Percentiles rank a stretch among this genome's conserved stretches.
Evolutionary conservation across 2,888 invertebrate species (phyloP).

Genomic region (Catotricha subobsoleta): DNA sequence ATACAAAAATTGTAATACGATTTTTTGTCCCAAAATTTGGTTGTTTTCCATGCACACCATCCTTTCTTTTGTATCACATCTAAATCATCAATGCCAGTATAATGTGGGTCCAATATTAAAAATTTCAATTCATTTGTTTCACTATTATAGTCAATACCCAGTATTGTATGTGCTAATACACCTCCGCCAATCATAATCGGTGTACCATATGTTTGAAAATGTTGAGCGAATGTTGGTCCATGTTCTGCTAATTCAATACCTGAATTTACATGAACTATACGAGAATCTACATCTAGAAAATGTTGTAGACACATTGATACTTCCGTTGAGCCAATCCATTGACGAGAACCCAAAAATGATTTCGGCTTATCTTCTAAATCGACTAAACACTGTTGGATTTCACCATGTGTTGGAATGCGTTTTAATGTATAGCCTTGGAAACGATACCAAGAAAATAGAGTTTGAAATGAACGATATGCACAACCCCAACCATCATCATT

Average conservation of each 20-base stretch:
- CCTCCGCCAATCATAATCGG: constrained; percentile 99
- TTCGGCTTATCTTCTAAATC: constrained; percentile 83
- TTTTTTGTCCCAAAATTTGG: constrained; percentile 87
- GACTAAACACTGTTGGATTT: constrained; percentile 87
- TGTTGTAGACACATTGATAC: constrained; percentile 82
- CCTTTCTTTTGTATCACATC: constrained; percentile 59
- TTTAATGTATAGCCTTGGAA: constrained; percentile 66
- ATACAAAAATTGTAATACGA: constrained; percentile 95
- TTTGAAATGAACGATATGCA: constrained; percentile 94
- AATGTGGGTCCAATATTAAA: constrained; percentile 97
- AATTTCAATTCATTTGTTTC: constrained; percentile 66
- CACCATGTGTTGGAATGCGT: constrained; percentile 59
- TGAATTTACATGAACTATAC: constrained; percentile 68
- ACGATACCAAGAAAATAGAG: constrained; percentile 89
- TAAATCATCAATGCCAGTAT: constrained; percentile 75
- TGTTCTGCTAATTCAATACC: constrained; percentile 67
- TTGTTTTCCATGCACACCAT: constrained; percentile 95
- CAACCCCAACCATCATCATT: constrained; percentile 99
- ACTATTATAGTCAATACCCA: constrained; percentile 80
- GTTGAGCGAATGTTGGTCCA: constrained; percentile 66
- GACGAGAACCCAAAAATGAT: constrained; percentile 71
- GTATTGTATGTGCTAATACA: constrained; percentile 90
- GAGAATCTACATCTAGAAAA: constrained; percentile 53
- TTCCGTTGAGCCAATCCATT: constrained; percentile 98
- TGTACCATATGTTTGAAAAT: constrained; percentile 84